Percentiles rank a stretch among this genome's conserved stretches.
Conservation (phyloP, 2,113 vertebrate genomes). For the Myotis yumanensis region DNA sequence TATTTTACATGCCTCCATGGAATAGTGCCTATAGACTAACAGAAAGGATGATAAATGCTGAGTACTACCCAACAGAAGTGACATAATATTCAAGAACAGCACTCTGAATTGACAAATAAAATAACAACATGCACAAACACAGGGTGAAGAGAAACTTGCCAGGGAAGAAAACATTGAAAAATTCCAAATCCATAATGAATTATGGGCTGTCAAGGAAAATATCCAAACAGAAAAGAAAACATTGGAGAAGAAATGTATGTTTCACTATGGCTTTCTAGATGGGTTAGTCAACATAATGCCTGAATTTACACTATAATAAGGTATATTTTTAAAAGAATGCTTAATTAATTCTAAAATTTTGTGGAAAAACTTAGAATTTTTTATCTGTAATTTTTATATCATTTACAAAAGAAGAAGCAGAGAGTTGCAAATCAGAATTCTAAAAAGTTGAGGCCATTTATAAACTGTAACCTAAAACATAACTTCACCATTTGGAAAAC, state of each 20-base stretch:
- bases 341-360: not conserved
- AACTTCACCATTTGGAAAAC: not conserved
- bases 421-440: not conserved
- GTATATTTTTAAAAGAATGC: not conserved
- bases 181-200: slow-evolving; percentile 25
- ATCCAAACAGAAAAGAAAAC: not conserved
- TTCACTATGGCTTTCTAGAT: not conserved
- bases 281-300: not conserved
- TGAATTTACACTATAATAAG: not conserved
- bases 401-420: not conserved
- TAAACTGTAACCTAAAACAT: not conserved
- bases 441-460: not conserved
- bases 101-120: slow-evolving; percentile 1
- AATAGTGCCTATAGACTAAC: not conserved
- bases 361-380: not conserved
- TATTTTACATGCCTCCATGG: not conserved
- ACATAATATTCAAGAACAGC: not conserved
- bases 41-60: not conserved
- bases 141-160: not conserved
- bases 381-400: not conserved
- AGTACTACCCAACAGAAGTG: not conserved
- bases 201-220: not conserved
- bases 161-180: slow-evolving; percentile 41
- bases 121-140: not conserved
- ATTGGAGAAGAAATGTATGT: not conserved